A percentile compares a stretch with the other conserved stretches of the same genome.
These are phyloP conservation scores for Macrophya alboannulata DNA, from an alignment of 2,888 invertebrate genomes.

Conservation along the genomic window DNA sequence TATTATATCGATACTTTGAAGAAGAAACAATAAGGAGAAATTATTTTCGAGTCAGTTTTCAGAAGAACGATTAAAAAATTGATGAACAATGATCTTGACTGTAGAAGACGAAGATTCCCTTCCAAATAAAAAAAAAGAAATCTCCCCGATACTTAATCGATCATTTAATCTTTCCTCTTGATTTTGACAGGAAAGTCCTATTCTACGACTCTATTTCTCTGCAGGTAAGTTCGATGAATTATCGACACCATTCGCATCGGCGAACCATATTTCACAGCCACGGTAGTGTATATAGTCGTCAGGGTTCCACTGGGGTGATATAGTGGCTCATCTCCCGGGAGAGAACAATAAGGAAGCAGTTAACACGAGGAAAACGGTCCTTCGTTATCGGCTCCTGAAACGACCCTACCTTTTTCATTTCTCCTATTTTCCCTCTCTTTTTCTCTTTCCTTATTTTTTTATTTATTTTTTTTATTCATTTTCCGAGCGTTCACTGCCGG, in stretches of 20 bases:
- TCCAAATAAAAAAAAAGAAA: neutral
- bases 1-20: neutral
- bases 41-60: neutral
- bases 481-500: neutral
- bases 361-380: constrained; percentile 27
- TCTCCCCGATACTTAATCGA: neutral
- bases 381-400: constrained; percentile 34
- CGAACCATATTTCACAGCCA: neutral
- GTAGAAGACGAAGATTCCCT: neutral
- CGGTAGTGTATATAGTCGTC: neutral
- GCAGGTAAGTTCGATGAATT: neutral
- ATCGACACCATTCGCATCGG: neutral
- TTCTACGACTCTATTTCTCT: neutral
- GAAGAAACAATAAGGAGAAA: neutral
- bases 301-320: constrained; percentile 28
- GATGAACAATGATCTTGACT: neutral
- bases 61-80: neutral
- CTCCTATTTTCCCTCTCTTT: neutral
- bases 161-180: neutral
- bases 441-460: neutral
- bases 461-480: neutral
- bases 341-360: constrained; percentile 43
- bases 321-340: constrained; percentile 37
- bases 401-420: constrained; percentile 15
- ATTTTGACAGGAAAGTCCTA: neutral